A percentile compares a stretch with the other conserved stretches of the same genome.
phyloP scores from a whole-genome alignment of 2,888 invertebrate genomes.

The Drosophila flavopinicola region DNA sequence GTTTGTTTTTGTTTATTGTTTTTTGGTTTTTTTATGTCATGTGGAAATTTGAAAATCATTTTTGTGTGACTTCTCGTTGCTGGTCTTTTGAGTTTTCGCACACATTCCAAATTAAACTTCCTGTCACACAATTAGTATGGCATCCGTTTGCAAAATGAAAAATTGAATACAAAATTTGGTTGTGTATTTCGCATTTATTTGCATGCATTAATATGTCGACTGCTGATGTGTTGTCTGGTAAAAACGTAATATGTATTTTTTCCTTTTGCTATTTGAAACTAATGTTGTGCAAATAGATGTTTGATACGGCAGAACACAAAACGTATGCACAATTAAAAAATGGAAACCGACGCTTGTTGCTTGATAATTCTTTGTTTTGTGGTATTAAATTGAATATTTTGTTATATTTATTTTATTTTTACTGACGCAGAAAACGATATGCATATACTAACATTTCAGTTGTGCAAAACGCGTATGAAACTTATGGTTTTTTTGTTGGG shows the following conservation, averaged over 20 bases:
- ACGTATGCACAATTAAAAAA: not conserved
- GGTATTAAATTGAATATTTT: too few species aligned
- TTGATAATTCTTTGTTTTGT: too few species aligned
- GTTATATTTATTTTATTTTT: too few species aligned
- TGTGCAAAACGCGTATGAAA: too few species aligned
- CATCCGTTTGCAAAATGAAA: constrained; percentile 45
- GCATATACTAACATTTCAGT: too few species aligned
- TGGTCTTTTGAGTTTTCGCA: constrained; percentile 15
- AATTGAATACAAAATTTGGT: constrained; percentile 25
- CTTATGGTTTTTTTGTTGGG: too few species aligned
- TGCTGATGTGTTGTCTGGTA: constrained; percentile 9
- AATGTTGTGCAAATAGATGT: constrained; percentile 58
- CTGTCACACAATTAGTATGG: constrained; percentile 57
- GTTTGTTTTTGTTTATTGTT: constrained; percentile 12
- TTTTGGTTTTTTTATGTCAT: constrained; percentile 38
- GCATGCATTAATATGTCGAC: constrained; percentile 56
- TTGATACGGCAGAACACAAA: constrained; percentile 45
- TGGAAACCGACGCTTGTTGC: too few species aligned
- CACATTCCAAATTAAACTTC: constrained; percentile 73
- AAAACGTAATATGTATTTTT: constrained; percentile 26
- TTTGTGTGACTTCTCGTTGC: constrained; percentile 34
- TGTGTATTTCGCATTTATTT: constrained; percentile 49
- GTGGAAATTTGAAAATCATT: constrained; percentile 76
- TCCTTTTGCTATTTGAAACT: constrained; percentile 28
- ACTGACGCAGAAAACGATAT: too few species aligned